A percentile compares a stretch with the other conserved stretches of the same genome.
phyloP scores from a whole-genome alignment of 2,888 invertebrate genomes.

The Ptilodon capucinus region DNA sequence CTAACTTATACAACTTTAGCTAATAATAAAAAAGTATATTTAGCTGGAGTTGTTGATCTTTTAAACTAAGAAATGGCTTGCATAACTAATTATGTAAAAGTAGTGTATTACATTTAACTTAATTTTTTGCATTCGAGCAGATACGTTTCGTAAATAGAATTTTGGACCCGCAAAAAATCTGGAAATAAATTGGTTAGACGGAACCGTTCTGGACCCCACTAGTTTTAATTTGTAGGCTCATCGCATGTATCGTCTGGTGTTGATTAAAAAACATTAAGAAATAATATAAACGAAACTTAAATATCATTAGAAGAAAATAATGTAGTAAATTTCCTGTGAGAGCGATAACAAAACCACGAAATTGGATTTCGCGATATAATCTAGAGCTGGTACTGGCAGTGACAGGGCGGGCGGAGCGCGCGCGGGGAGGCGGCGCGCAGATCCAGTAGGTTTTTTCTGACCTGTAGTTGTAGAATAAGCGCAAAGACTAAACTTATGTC shows the following conservation, averaged over 20 bases:
- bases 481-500: no score
- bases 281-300: constrained; percentile 18
- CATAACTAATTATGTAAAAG: constrained; percentile 43
- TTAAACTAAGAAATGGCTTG: constrained; percentile 31
- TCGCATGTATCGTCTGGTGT: constrained; percentile 1
- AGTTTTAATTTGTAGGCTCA: background rate
- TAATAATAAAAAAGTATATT: constrained; percentile 62
- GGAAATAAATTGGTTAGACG: no score
- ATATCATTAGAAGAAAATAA: constrained; percentile 57
- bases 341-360: constrained; percentile 79
- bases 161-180: no score
- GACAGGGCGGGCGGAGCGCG: constrained; percentile 59
- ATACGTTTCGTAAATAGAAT: constrained; percentile 3
- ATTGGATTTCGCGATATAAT: constrained; percentile 81
- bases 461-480: no score
- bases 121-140: no score
- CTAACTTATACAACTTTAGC: constrained; percentile 59
- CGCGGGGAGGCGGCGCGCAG: constrained; percentile 20
- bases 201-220: background rate
- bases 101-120: no score
- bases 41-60: no score
- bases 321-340: constrained; percentile 68
- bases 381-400: constrained; percentile 67
- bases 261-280: constrained; percentile 8
- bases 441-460: background rate